Percentiles rank a stretch among this genome's conserved stretches.
Conservation (phyloP, 1,140 invertebrate genomes). For the Chironomus striatipennis region DNA sequence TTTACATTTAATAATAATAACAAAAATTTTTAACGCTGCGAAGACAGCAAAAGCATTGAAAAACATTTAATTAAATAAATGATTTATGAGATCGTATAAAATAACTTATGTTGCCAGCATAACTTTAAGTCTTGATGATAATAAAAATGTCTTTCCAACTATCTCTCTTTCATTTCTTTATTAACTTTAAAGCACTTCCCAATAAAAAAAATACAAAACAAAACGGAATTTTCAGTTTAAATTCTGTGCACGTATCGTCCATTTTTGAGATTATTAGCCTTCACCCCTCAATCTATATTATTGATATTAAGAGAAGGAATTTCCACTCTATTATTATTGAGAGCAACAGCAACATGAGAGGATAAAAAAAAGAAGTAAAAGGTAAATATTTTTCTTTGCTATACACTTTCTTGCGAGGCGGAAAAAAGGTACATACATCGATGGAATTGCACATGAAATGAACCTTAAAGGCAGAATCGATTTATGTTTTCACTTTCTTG, state of each 20-base stretch:
- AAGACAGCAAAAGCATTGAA: background rate
- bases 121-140: no score
- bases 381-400: conserved; percentile 14
- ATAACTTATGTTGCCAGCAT: background rate
- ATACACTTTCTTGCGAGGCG: background rate
- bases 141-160: background rate
- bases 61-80: conserved; percentile 24
- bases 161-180: background rate
- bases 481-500: conserved; percentile 16
- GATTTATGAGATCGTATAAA: conserved; percentile 6
- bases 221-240: background rate
- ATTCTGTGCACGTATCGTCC: background rate
- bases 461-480: conserved; percentile 19
- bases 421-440: background rate
- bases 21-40: background rate
- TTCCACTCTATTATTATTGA: background rate
- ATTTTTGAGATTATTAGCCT: background rate
- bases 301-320: no score
- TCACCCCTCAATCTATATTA: background rate
- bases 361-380: conserved; percentile 4
- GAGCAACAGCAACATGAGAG: background rate
- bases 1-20: background rate
- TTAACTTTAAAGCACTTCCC: conserved; percentile 1
- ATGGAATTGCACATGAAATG: background rate
- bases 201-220: background rate